phyloP scores from a whole-genome alignment of 2,797 vertebrate genomes.

The Odontamblyopus lacepedii region DNA sequence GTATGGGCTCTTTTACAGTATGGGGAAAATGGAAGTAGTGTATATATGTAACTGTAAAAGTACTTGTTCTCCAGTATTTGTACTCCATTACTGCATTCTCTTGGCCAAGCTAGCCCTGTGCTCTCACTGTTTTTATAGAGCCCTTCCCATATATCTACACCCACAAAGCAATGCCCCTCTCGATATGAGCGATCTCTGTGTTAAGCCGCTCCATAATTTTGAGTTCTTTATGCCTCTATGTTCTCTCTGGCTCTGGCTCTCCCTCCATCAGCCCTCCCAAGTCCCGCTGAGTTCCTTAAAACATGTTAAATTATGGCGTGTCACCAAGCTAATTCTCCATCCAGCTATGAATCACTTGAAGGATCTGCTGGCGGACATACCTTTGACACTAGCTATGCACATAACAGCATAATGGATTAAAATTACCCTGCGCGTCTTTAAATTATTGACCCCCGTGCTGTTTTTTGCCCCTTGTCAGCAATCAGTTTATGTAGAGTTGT shows the following conservation, averaged over 20 bases:
- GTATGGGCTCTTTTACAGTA: too few species aligned
- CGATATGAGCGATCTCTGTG: constrained; percentile 75
- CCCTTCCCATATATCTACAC: constrained; percentile 72
- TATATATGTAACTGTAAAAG: too few species aligned
- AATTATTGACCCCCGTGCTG: constrained; percentile 73
- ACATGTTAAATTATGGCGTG: constrained; percentile 80
- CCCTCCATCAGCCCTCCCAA: constrained; percentile 56
- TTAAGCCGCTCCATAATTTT: constrained; percentile 81
- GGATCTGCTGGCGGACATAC: constrained; percentile 66
- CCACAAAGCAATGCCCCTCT: constrained; percentile 67
- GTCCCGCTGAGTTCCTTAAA: constrained; percentile 77
- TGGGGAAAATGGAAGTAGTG: too few species aligned
- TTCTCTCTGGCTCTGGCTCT: constrained; percentile 15
- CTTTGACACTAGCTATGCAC: constrained; percentile 77
- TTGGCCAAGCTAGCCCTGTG: constrained; percentile 13
- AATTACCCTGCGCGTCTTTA: constrained; percentile 74
- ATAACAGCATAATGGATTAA: constrained; percentile 73
- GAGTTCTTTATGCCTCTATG: constrained; percentile 64
- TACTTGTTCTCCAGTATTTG: not conserved
- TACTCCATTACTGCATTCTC: not conserved
- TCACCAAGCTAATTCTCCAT: constrained; percentile 75
- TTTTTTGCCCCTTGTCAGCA: constrained; percentile 54
- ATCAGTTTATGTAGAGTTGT: constrained; percentile 58
- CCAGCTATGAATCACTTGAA: constrained; percentile 78
- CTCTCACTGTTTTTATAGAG: constrained; percentile 45